Base-by-base conservation (phyloP, 2,113 vertebrate genomes). In the Tachuris rubrigastra region DNA sequence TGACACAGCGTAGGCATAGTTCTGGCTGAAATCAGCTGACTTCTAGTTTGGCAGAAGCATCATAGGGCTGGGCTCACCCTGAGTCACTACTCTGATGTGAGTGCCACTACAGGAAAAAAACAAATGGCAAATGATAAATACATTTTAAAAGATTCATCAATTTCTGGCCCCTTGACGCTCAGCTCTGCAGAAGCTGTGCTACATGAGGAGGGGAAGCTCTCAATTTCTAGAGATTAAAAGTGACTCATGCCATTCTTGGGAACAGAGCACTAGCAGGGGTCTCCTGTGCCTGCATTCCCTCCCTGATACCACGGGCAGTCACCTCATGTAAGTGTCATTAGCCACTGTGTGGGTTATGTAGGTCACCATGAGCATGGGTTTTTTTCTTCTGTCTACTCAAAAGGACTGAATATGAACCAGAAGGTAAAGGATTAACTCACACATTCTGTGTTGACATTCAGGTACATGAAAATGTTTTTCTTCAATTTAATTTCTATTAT, bases 1-100 rank as follows among this genome's bases (percentile, higher is more conserved):
- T 50, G 79, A 68, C 52, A 69, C 8, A 92, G 47, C 0, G 1
- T 80, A 67, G 56, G 24, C 52, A 85, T 19, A 84, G n/a, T 35
- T 85, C 75, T 5, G 47, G 47, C 76, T 91, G 79, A 92, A 89
- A 80, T 90, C 72, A 85, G 31, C 53, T 35, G 37, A 50, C 63
- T 41, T 94, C 59, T 41, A 18, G 49, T 44, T 75, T 80, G 55
- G 55, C 47, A 86, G 83, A 59, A 80, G 55, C 72, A 83, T 37
- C 8, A 2, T 9, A 67, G 58, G 20, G 71, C 49, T 37, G 69
- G 62, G 67, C 35, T 89, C 42, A 75, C 44, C 52, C 55, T 22
- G 55, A 81, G 42, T 67, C 67, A 92, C 65, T 23, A 92, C 65
- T 23, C 67, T 25, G 62, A 76, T 68, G 52, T 7, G 8, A 87